phyloP scores from a whole-genome alignment of 2,888 invertebrate genomes.

The Rosalia funebris region DNA sequence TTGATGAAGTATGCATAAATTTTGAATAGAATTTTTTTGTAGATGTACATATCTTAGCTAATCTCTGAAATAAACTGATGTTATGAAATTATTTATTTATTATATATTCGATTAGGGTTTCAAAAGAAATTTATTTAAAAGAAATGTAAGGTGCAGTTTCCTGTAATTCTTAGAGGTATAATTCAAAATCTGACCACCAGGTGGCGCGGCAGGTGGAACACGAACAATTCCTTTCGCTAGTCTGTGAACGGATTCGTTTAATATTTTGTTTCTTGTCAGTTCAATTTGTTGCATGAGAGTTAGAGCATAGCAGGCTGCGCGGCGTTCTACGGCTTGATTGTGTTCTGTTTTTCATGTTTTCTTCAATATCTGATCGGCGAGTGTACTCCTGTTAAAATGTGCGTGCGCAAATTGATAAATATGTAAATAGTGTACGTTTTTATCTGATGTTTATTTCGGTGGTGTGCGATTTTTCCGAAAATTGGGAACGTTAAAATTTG shows the following conservation, averaged over 20 bases:
- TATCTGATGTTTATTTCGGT: constrained; percentile 14
- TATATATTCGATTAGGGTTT: no score
- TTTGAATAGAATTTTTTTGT: no score
- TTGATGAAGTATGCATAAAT: no score
- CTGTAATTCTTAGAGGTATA: no score
- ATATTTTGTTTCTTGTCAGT: constrained; percentile 25
- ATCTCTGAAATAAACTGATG: no score
- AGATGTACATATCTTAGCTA: no score
- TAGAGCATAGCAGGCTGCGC: constrained; percentile 59
- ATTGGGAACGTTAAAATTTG: constrained; percentile 37
- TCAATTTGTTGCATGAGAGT: constrained; percentile 50
- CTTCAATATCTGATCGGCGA: constrained; percentile 41
- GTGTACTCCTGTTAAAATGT: constrained; percentile 39
- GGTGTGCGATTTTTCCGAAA: constrained; percentile 25
- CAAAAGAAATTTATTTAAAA: no score
- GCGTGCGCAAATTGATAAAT: constrained; percentile 38
- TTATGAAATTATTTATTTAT: no score
- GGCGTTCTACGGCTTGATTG: constrained; percentile 58
- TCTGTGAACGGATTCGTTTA: neutral
- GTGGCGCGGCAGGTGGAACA: neutral
- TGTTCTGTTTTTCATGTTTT: constrained; percentile 54
- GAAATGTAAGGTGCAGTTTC: no score
- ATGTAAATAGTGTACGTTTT: constrained; percentile 41
- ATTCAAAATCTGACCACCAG: no score
- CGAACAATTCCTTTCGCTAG: neutral